These are phyloP conservation scores for Quiscalus mexicanus DNA, from an alignment of 2,113 vertebrate genomes.

Conservation along the genomic window DNA sequence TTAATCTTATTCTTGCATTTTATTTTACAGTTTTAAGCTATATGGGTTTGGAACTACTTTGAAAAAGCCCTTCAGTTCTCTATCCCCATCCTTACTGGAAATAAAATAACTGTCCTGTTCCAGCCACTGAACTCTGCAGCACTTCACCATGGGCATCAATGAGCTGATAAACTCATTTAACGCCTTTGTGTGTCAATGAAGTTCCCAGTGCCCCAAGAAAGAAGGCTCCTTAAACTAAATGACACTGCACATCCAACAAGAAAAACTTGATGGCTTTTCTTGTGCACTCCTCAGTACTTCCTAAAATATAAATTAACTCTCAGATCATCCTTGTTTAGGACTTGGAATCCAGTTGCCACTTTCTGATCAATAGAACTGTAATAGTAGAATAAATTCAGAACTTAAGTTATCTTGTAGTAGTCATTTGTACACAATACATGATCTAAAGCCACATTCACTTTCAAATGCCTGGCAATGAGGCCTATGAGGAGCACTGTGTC, in stretches of 20 bases:
- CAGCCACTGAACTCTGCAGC: neutral
- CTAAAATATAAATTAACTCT: neutral
- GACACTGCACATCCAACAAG: neutral
- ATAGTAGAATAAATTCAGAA: neutral
- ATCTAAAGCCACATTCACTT: neutral
- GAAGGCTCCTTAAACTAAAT: neutral
- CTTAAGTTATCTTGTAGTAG: neutral
- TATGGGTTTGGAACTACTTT: neutral
- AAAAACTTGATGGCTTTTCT: neutral
- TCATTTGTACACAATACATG: neutral
- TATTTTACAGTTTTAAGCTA: neutral
- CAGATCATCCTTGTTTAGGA: neutral
- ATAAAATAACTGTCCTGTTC: neutral
- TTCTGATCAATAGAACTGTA: conserved; percentile 30
- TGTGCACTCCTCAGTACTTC: neutral
- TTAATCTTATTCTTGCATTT: neutral
- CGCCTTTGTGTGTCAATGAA: neutral
- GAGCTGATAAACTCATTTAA: neutral
- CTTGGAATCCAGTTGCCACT: neutral
- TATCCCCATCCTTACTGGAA: neutral
- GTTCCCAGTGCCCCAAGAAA: neutral
- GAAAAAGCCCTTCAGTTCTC: neutral
- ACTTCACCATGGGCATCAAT: neutral
- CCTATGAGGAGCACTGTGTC: neutral
- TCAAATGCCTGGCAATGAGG: neutral